Conservation (phyloP, 2,888 invertebrate species). For the Busseola fusca region DNA sequence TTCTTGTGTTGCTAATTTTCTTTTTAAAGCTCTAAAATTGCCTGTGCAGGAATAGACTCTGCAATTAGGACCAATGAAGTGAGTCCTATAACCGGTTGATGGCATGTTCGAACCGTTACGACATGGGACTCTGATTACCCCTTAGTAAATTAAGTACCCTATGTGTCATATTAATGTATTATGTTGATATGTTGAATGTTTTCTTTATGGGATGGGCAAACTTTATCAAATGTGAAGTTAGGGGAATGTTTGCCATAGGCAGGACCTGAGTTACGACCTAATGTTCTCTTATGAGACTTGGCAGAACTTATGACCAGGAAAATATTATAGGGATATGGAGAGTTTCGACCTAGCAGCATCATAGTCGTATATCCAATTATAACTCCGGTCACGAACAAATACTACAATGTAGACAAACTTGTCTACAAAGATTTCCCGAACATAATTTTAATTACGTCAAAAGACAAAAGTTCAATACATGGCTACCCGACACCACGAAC, state of each 20-base stretch:
- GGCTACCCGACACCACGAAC: conserved; percentile 33
- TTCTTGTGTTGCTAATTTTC: conserved; percentile 39
- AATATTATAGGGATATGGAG: conserved; percentile 7
- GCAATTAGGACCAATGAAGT: conserved; percentile 56
- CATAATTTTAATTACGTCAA: conserved; percentile 28
- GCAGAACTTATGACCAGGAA: conserved; percentile 14
- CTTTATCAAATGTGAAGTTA: conserved; percentile 44
- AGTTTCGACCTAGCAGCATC: neutral
- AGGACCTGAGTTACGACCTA: conserved; percentile 10
- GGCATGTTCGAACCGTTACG: conserved; percentile 48
- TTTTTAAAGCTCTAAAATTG: conserved; percentile 55
- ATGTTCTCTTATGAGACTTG: conserved; percentile 1
- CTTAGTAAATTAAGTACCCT: conserved; percentile 48
- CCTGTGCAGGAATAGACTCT: conserved; percentile 36
- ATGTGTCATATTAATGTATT: conserved; percentile 51
- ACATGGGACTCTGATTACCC: conserved; percentile 47
- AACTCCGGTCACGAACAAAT: neutral
- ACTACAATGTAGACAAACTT: neutral
- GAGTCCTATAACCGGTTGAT: conserved; percentile 54
- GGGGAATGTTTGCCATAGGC: conserved; percentile 17
- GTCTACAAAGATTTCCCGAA: conserved; percentile 20
- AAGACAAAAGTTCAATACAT: conserved; percentile 27
- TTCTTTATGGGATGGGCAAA: conserved; percentile 33
- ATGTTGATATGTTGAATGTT: conserved; percentile 28
- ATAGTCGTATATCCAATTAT: neutral